phyloP scores from a whole-genome alignment of 2,888 invertebrate species.

The Epinotia bilunana region DNA sequence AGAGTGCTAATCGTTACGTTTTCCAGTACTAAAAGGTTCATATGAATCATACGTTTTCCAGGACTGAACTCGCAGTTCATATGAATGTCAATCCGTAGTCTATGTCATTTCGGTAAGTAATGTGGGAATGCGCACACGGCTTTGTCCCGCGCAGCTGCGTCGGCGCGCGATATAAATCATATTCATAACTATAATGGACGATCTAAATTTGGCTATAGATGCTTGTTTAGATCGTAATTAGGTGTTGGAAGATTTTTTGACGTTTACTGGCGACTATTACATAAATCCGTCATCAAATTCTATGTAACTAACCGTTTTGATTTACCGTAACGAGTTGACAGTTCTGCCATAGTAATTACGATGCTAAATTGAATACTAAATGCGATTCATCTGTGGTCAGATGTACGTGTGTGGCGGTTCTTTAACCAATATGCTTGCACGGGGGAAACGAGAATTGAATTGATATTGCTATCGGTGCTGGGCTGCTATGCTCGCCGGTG shows the following conservation, averaged over 20 bases:
- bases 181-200: conserved; percentile 60
- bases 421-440: no score
- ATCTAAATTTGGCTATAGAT: conserved; percentile 66
- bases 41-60: no score
- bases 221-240: conserved; percentile 62
- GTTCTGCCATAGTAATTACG: not conserved
- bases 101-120: conserved; percentile 74
- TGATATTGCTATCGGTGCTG: no score
- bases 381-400: no score
- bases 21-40: no score
- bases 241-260: conserved; percentile 36
- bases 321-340: not conserved
- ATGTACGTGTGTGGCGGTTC: no score
- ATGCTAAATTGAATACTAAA: no score
- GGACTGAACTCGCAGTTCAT: conserved; percentile 7
- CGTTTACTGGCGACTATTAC: not conserved
- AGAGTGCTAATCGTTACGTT: no score
- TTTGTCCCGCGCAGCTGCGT: conserved; percentile 71
- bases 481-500: no score
- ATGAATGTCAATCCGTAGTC: conserved; percentile 10
- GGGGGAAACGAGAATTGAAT: no score
- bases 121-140: conserved; percentile 69
- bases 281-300: not conserved
- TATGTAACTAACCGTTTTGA: not conserved
- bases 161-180: conserved; percentile 71